Base-by-base conservation (phyloP, 1,140 invertebrate species). In the Pseudoatta argentina region DNA sequence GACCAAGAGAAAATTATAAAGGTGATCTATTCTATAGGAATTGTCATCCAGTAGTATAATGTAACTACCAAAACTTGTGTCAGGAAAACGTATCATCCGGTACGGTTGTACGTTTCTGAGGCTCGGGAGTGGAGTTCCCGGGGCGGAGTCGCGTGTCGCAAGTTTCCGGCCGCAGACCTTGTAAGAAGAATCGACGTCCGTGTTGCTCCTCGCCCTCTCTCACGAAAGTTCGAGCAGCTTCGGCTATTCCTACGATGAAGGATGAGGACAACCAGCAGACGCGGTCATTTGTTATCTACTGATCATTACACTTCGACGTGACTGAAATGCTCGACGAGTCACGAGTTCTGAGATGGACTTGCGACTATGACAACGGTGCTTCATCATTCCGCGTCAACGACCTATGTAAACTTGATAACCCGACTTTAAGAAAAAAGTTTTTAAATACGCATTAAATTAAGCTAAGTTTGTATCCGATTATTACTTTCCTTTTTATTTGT, bases 201-300 rank as follows among this genome's bases (percentile, higher is more conserved):
- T 16, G 51, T 78, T 14, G 71, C 61, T 86, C 59, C 71, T 90
- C 73, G 87, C 14, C 53, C 61, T 85, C 63, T 81, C 55, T 39
- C 66, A 53, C 86, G 78, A 87, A 89, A 88, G 63, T 91, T 91
- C 27, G 27, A 73, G 30, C 71, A 78, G 79, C 89, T 83, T 30
- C 55, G 69, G 55, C 85, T 87, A 83, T 91, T 86, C 79, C 75
- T 73, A 59, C 87, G 89, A 92, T 92, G 91, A 93, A 86, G 85
- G 83, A 91, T 88, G 91, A 87, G 48, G 87, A 69, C 67, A 59
- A 63, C 55, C 61, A 44, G 55, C 76, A 78, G 85, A 69, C 86
- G 61, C 77, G 85, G 75, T 90, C 92, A 91, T 93, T 93, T 87
- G 91, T 93, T 93, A 93, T 92, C 93, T 93, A 93, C 88, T 76